phyloP scores from a whole-genome alignment of 2,113 vertebrate genomes.

The Mobula hypostoma region DNA sequence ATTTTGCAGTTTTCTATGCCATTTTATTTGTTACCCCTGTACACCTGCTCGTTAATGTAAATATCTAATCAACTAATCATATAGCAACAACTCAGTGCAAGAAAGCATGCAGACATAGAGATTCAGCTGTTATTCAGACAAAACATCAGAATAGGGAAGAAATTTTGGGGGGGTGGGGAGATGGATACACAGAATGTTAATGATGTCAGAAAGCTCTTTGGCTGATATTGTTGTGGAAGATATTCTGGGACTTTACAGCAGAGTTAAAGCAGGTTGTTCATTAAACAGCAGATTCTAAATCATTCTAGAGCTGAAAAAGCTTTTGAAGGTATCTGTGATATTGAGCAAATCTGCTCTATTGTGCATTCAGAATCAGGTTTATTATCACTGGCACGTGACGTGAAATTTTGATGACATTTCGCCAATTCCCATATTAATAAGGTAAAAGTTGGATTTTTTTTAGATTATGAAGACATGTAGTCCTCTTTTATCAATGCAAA shows the following conservation, averaged over 20 bases:
- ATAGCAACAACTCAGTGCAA: too few species aligned
- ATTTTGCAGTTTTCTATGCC: background rate
- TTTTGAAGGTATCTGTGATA: background rate
- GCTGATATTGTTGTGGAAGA: background rate
- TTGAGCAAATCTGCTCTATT: background rate
- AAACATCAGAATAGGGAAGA: too few species aligned
- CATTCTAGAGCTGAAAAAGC: background rate
- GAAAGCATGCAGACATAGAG: too few species aligned
- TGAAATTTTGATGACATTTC: background rate
- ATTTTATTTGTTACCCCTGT: too few species aligned
- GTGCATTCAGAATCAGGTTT: too few species aligned
- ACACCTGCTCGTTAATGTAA: too few species aligned
- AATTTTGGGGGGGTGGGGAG: background rate
- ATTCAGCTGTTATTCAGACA: too few species aligned
- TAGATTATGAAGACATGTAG: background rate
- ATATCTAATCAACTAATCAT: too few species aligned
- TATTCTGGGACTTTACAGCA: background rate
- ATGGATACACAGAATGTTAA: background rate
- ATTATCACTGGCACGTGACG: too few species aligned
- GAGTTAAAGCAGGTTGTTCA: background rate
- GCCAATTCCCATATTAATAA: background rate
- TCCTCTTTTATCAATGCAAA: too few species aligned
- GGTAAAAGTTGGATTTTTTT: background rate
- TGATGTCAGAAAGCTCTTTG: background rate
- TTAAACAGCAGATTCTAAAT: background rate